Conservation (phyloP, 2,888 invertebrate species). For the Hydropsyche betteni region DNA sequence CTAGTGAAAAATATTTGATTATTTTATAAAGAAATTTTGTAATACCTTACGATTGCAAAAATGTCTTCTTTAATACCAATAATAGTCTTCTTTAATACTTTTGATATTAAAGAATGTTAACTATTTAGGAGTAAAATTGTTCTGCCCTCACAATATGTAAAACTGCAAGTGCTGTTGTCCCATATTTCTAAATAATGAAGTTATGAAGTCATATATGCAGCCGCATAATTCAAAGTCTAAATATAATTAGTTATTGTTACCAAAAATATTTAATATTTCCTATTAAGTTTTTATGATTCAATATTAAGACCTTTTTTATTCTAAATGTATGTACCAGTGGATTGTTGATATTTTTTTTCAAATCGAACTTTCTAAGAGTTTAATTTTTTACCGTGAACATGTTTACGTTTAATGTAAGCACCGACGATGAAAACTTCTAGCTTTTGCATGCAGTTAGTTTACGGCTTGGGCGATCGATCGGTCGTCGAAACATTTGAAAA, state of each 20-base stretch:
- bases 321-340: background rate
- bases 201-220: background rate
- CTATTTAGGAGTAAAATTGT: slow-evolving; percentile 26
- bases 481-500: too few species aligned
- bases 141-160: slow-evolving; percentile 17
- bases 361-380: too few species aligned
- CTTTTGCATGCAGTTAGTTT: too few species aligned
- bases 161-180: slow-evolving; percentile 5
- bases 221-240: slow-evolving; percentile 11
- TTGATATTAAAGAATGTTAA: slow-evolving; percentile 24
- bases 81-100: background rate
- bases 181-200: slow-evolving; percentile 10
- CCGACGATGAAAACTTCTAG: too few species aligned
- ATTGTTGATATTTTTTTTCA: too few species aligned
- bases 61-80: slow-evolving; percentile 24
- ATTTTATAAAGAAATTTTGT: slow-evolving; percentile 29
- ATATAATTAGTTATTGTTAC: slow-evolving; percentile 24
- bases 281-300: slow-evolving; percentile 20
- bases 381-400: too few species aligned
- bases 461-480: too few species aligned
- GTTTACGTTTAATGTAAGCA: too few species aligned
- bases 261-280: slow-evolving; percentile 17
- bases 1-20: slow-evolving; percentile 30
- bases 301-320: slow-evolving; percentile 13
- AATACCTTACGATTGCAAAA: slow-evolving; percentile 24